Conservation (phyloP, 2,113 vertebrate species). For the Lanius collurio region DNA sequence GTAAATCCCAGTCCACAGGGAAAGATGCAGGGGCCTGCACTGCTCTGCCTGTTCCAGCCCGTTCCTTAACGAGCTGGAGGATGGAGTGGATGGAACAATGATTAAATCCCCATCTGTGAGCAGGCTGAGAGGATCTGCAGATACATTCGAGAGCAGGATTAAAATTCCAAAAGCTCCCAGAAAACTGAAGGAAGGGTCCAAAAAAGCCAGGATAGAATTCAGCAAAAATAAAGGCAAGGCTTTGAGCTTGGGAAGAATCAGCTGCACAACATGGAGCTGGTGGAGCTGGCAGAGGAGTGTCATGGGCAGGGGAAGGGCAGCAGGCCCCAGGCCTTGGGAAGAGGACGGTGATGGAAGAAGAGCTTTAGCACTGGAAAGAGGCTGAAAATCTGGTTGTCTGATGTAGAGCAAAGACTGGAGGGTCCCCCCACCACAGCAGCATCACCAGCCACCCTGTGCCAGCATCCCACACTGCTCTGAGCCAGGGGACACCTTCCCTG, state of each 20-base stretch:
- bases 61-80: not conserved
- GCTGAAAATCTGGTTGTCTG: not conserved
- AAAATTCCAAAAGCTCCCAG: slow-evolving; percentile 37
- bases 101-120: slow-evolving; percentile 25
- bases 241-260: not conserved
- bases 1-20: not conserved
- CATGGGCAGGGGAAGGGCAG: not conserved
- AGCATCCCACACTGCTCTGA: not conserved
- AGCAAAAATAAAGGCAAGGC: not conserved
- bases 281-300: not conserved
- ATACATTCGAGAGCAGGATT: not conserved
- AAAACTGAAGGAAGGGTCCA: not conserved
- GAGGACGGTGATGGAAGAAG: not conserved
- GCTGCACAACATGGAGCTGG: not conserved
- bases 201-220: not conserved
- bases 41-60: not conserved
- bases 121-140: slow-evolving; percentile 23
- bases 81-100: not conserved
- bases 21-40: not conserved
- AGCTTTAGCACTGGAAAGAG: not conserved
- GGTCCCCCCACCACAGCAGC: accelerated
- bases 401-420: not conserved
- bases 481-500: accelerated
- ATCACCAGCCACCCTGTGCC: not conserved
- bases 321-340: not conserved